phyloP scores from a whole-genome alignment of 1,140 invertebrate species.

The Bombus polaris region DNA sequence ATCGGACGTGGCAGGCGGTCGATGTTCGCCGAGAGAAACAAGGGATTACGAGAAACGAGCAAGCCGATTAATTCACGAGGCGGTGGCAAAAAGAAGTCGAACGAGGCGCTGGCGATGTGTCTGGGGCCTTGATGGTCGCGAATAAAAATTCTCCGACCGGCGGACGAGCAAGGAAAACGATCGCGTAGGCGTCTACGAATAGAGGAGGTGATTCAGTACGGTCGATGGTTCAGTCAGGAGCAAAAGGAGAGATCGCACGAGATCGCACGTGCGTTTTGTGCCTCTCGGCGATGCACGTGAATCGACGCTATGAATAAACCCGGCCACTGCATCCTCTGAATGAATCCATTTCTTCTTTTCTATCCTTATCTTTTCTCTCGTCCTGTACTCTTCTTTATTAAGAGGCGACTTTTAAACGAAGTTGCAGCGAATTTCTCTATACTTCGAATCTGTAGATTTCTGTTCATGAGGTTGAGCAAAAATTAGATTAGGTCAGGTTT shows the following conservation, averaged over 20 bases:
- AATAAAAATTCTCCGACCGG: neutral
- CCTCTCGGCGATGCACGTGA: slow-evolving; percentile 48
- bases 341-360: neutral
- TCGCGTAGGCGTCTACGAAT: slow-evolving; percentile 50
- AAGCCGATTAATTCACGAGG: neutral
- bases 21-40: neutral
- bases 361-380: no score
- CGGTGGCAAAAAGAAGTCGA: neutral
- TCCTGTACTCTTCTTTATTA: neutral
- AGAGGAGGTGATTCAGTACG: slow-evolving; percentile 56
- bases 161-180: neutral
- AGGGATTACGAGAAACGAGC: neutral
- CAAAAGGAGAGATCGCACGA: slow-evolving; percentile 36
- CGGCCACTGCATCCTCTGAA: slow-evolving; percentile 6
- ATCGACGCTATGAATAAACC: slow-evolving; percentile 48
- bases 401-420: no score
- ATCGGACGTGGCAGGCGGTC: neutral
- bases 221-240: slow-evolving; percentile 25
- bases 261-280: slow-evolving; percentile 30
- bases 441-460: no score
- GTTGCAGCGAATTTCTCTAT: no score
- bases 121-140: neutral
- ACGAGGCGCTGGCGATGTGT: neutral
- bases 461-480: no score
- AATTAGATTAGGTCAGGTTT: no score